These are phyloP conservation scores for Cerceris ruficornis DNA, from an alignment of 2,888 invertebrate species.

Conservation along the genomic window DNA sequence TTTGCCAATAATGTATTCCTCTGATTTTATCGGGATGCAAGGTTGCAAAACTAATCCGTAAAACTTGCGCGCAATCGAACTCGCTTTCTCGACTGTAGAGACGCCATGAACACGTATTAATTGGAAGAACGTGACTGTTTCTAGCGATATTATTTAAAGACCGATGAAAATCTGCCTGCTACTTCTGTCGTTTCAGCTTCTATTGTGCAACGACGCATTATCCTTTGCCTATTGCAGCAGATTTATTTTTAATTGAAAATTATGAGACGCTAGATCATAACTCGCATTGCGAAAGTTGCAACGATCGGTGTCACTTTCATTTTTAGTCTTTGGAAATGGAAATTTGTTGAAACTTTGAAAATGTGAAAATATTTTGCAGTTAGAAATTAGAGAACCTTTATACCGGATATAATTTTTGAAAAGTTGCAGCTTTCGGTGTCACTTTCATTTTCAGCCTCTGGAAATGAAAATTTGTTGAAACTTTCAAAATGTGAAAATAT, in stretches of 20 bases:
- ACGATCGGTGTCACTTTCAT: not conserved
- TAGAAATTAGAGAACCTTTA: too few relatives aligned
- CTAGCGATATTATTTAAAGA: constrained; percentile 25
- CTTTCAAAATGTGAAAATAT: not conserved
- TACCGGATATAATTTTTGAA: too few relatives aligned
- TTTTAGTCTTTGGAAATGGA: constrained; percentile 16
- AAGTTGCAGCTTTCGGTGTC: too few relatives aligned
- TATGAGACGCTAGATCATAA: not conserved
- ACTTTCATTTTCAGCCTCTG: constrained; percentile 1
- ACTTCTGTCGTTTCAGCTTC: not conserved
- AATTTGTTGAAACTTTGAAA: not conserved
- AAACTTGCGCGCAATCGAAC: not conserved
- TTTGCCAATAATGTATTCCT: constrained; percentile 50
- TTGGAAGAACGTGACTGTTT: not conserved
- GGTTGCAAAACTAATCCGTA: constrained; percentile 26
- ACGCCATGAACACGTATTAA: constrained; percentile 11
- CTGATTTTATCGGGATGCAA: constrained; percentile 11
- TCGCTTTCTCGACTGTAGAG: constrained; percentile 29
- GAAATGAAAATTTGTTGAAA: constrained; percentile 7
- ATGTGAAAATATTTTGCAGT: too few relatives aligned
- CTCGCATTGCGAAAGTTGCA: too few relatives aligned
- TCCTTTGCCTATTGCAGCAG: too few relatives aligned
- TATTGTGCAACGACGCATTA: too few relatives aligned
- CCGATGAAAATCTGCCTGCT: constrained; percentile 20
- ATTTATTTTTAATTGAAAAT: not conserved